Evolutionary conservation across 2,888 invertebrate species (phyloP).

Genomic region (Uropetala carovei): DNA sequence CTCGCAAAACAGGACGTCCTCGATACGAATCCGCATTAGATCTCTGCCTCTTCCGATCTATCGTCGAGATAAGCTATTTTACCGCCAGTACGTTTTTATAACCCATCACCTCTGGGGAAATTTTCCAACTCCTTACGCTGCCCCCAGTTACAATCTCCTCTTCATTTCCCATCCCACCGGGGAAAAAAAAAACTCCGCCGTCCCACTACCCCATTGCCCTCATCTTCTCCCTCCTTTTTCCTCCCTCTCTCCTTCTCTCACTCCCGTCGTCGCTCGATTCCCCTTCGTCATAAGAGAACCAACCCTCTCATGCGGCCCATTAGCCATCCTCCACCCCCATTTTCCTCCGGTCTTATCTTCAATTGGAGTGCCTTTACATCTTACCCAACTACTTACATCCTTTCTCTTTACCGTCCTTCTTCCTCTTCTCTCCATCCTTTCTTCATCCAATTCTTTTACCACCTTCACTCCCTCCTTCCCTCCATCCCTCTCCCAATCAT

Average conservation of each 20-base stretch:
- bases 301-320: conserved; percentile 7
- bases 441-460: background rate
- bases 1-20: no score
- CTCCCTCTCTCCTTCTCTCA: no score
- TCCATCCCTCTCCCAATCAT: background rate
- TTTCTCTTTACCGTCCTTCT: background rate
- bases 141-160: conserved; percentile 5
- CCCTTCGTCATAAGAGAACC: background rate
- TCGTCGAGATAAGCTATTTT: background rate
- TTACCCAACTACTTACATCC: background rate
- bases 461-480: background rate
- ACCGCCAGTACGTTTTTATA: background rate
- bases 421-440: background rate
- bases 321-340: background rate
- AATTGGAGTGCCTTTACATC: background rate
- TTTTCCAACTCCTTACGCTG: conserved; percentile 17
- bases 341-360: background rate
- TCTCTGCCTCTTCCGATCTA: no score
- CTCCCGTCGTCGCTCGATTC: no score
- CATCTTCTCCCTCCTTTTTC: no score
- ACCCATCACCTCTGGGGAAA: conserved; percentile 2
- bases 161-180: background rate
- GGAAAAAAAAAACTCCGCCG: background rate
- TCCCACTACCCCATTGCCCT: conserved; percentile 10
- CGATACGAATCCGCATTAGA: no score